These are phyloP conservation scores for Exephanes ischioxanthus DNA, from an alignment of 2,888 invertebrate genomes.

Conservation along the genomic window DNA sequence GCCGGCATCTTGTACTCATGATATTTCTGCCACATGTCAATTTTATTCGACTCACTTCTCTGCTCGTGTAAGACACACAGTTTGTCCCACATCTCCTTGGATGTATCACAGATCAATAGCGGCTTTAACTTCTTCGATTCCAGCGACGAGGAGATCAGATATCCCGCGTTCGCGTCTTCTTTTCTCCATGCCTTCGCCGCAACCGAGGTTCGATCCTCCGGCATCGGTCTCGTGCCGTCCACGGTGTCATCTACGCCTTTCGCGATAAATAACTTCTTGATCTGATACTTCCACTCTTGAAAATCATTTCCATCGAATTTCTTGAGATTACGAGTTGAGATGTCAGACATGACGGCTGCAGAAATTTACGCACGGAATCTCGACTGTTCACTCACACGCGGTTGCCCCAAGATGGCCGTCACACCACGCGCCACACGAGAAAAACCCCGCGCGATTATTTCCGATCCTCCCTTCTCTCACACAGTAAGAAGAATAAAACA, in stretches of 20 bases:
- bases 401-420: conserved; percentile 29
- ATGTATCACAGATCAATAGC: conserved; percentile 41
- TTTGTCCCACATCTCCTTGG: conserved; percentile 56
- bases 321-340: conserved; percentile 47
- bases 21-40: conserved; percentile 50
- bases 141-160: conserved; percentile 34
- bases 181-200: conserved; percentile 11
- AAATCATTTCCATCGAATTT: conserved; percentile 63
- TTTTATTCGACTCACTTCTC: conserved; percentile 54
- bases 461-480: conserved; percentile 17
- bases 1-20: conserved; percentile 56
- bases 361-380: not conserved
- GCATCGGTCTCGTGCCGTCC: conserved; percentile 46
- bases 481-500: no score
- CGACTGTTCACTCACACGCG: not conserved
- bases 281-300: conserved; percentile 59
- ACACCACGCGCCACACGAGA: not conserved
- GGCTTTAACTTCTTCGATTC: conserved; percentile 37
- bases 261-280: conserved; percentile 54
- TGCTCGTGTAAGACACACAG: conserved; percentile 53
- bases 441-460: not conserved
- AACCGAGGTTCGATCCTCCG: conserved; percentile 19
- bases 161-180: conserved; percentile 50
- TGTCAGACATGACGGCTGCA: conserved; percentile 55
- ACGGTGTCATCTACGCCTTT: conserved; percentile 58